Evolutionary conservation across 2,797 vertebrate genomes (phyloP).

Genomic region (Enteromius treurensis): DNA sequence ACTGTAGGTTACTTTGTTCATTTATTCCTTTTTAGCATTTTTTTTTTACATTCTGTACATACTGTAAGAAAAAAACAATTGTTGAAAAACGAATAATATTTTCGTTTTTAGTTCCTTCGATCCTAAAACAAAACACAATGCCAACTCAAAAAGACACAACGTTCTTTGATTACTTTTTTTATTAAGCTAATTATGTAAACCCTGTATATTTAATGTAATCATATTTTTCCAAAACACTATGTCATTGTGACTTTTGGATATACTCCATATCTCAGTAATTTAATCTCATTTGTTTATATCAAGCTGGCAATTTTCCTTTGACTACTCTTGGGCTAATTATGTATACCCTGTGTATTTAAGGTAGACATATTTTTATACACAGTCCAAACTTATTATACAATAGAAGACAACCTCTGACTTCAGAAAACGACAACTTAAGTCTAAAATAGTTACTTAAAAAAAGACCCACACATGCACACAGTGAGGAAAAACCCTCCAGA

Average conservation of each 20-base stretch:
- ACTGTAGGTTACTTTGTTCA: neutral
- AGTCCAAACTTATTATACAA: too few species aligned
- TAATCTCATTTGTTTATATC: neutral
- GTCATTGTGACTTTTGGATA: slow-evolving; percentile 10
- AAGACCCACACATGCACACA: neutral
- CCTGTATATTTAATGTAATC: neutral
- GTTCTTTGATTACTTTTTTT: neutral
- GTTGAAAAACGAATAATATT: neutral
- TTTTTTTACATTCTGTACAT: neutral
- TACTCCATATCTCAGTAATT: neutral
- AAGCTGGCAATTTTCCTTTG: neutral
- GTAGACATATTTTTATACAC: neutral
- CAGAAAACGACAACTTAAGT: neutral
- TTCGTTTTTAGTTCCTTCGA: neutral
- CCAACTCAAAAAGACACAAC: neutral
- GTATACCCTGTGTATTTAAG: neutral
- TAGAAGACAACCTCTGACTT: too few species aligned
- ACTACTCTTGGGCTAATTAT: neutral
- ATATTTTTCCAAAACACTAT: neutral
- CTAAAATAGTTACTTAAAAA: neutral
- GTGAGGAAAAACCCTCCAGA: neutral
- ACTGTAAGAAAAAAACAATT: neutral
- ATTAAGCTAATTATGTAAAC: neutral
- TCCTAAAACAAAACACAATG: neutral
- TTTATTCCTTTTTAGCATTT: neutral